These are phyloP conservation scores for Heliconius ismenius DNA, from an alignment of 2,888 invertebrate genomes.

Conservation along the genomic window DNA sequence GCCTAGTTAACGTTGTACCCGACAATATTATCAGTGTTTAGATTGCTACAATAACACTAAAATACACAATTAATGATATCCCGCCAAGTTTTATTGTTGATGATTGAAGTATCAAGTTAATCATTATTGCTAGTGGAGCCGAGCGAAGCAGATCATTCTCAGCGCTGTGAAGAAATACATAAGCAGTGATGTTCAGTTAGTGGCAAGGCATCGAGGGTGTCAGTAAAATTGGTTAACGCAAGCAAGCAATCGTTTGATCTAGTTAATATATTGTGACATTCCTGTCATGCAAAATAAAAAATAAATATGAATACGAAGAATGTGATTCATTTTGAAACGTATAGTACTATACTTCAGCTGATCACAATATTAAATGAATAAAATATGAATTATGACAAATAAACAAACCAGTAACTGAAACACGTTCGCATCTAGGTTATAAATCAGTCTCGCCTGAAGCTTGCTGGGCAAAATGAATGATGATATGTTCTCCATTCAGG, in stretches of 20 bases:
- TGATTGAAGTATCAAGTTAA: conserved; percentile 36
- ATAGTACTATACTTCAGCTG: background rate
- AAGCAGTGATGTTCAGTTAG: conserved; percentile 80
- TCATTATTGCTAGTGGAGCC: conserved; percentile 55
- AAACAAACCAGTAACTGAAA: conserved; percentile 4
- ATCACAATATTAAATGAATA: background rate
- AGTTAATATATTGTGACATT: conserved; percentile 39
- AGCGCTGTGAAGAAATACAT: conserved; percentile 76
- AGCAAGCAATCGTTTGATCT: conserved; percentile 65
- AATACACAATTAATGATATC: conserved; percentile 56
- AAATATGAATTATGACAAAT: background rate
- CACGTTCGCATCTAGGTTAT: conserved; percentile 44
- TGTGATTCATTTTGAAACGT: conserved; percentile 18
- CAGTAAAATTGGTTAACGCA: conserved; percentile 60
- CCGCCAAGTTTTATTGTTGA: conserved; percentile 61
- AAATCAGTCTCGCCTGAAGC: conserved; percentile 49
- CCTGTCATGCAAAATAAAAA: conserved; percentile 48
- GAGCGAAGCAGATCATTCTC: conserved; percentile 81
- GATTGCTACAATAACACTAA: conserved; percentile 51
- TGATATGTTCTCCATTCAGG: conserved; percentile 56
- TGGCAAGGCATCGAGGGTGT: conserved; percentile 79
- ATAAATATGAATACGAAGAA: conserved; percentile 18
- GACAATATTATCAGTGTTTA: conserved; percentile 50
- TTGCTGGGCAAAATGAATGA: conserved; percentile 52
- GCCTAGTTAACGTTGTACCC: conserved; percentile 51